Evolutionary conservation across 2,113 vertebrate species (phyloP).

Genomic region (Podarcis cretensis): DNA sequence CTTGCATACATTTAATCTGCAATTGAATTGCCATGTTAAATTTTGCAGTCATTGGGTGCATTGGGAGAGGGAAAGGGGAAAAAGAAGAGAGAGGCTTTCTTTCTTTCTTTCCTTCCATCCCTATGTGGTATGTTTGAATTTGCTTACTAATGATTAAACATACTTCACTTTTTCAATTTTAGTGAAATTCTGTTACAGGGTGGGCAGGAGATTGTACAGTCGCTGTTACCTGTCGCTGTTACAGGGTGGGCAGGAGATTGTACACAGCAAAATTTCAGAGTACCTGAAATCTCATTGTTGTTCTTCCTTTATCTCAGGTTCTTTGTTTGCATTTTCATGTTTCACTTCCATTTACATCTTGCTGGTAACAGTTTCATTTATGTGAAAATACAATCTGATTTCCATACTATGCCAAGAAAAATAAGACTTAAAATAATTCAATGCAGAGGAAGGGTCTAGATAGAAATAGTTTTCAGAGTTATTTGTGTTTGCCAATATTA

Average conservation of each 20-base stretch:
- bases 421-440: background rate
- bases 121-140: background rate
- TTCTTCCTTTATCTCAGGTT: background rate
- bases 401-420: background rate
- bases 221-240: background rate
- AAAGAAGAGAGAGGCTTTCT: too few relatives aligned
- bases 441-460: background rate
- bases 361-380: background rate
- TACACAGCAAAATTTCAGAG: background rate
- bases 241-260: background rate
- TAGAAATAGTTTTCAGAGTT: background rate
- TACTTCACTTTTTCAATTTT: background rate
- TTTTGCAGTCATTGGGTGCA: too few relatives aligned
- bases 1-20: too few relatives aligned
- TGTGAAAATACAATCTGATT: background rate
- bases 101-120: background rate
- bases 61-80: too few relatives aligned
- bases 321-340: background rate
- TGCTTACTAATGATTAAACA: background rate
- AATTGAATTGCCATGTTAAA: too few relatives aligned
- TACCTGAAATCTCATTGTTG: background rate
- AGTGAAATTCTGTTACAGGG: background rate
- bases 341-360: background rate
- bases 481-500: constrained; percentile 3
- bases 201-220: background rate